phyloP scores from a whole-genome alignment of 2,888 invertebrate genomes.

The Stegana nigrithorax region DNA sequence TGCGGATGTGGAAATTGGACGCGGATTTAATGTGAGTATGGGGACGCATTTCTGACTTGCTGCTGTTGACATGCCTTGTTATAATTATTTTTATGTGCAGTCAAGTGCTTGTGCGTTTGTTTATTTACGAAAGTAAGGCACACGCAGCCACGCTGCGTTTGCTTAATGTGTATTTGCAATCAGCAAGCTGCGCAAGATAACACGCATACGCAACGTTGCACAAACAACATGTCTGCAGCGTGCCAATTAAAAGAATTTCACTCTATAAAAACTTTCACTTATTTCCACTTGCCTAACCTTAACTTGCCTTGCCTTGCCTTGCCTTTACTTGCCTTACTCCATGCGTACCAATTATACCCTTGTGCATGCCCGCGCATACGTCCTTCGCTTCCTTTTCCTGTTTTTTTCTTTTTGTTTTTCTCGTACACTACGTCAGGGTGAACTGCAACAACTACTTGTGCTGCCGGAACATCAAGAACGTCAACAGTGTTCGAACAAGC shows the following conservation, averaged over 20 bases:
- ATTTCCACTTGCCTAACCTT: too few relatives aligned
- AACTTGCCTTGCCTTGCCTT: too few relatives aligned
- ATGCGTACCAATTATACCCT: too few relatives aligned
- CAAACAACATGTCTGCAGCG: too few relatives aligned
- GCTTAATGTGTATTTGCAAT: conserved; percentile 25
- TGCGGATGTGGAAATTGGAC: conserved; percentile 67
- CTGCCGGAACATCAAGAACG: conserved; percentile 66
- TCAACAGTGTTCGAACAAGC: conserved; percentile 65
- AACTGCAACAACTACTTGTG: conserved; percentile 65
- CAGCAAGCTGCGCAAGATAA: conserved; percentile 31
- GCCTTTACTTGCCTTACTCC: too few relatives aligned
- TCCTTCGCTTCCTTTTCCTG: too few relatives aligned
- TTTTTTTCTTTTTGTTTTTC: too few relatives aligned
- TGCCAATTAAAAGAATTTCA: conserved; percentile 6
- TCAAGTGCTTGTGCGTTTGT: background rate
- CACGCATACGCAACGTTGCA: conserved; percentile 36
- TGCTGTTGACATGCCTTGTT: conserved; percentile 3
- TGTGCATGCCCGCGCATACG: too few relatives aligned
- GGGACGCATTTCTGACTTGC: conserved; percentile 32
- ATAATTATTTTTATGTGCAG: background rate
- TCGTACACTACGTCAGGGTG: conserved; percentile 62
- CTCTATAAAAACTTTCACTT: conserved; percentile 33
- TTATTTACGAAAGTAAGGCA: background rate
- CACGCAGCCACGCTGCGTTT: conserved; percentile 28
- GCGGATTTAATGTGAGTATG: conserved; percentile 67